phyloP scores from a whole-genome alignment of 1,140 invertebrate genomes.

The Drosophila triauraria region DNA sequence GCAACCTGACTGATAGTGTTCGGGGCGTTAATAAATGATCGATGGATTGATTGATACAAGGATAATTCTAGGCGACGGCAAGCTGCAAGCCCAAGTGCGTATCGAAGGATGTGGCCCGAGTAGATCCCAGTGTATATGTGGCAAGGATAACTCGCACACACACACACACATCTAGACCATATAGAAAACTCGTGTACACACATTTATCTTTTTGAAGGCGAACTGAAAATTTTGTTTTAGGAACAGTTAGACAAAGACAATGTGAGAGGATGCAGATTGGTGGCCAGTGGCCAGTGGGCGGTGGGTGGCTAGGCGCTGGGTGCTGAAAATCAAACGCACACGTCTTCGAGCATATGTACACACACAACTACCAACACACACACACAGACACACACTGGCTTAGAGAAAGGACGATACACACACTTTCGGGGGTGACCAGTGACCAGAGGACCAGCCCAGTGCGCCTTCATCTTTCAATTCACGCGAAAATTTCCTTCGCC shows the following conservation, averaged over 20 bases:
- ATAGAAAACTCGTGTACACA: conserved; percentile 38
- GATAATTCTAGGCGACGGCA: conserved; percentile 3
- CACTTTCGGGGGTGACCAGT: conserved; percentile 57
- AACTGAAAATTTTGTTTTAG: conserved; percentile 77
- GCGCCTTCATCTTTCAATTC: conserved; percentile 82
- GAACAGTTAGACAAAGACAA: conserved; percentile 71
- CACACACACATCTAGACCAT: conserved; percentile 1
- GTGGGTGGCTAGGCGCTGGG: conserved; percentile 14
- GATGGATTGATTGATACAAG: conserved; percentile 19
- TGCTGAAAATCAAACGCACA: conserved; percentile 64
- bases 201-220: conserved; percentile 55
- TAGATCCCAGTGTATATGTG: conserved; percentile 21
- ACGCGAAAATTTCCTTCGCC: conserved; percentile 82
- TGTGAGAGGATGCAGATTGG: conserved; percentile 42
- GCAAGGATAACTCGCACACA: conserved; percentile 29
- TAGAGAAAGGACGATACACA: conserved; percentile 18
- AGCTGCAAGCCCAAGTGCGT: conserved; percentile 21
- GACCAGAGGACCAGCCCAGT: conserved; percentile 63
- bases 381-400: conserved; percentile 13
- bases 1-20: conserved; percentile 11
- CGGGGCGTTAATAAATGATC: conserved; percentile 27
- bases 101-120: conserved; percentile 20
- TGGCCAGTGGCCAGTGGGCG: conserved; percentile 19
- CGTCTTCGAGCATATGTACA: conserved; percentile 44
- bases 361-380: conserved; percentile 8